Percentiles rank a stretch among this genome's conserved stretches.
Evolutionary conservation across 2,113 vertebrate genomes (phyloP).

Genomic region (Suncus etruscus): DNA sequence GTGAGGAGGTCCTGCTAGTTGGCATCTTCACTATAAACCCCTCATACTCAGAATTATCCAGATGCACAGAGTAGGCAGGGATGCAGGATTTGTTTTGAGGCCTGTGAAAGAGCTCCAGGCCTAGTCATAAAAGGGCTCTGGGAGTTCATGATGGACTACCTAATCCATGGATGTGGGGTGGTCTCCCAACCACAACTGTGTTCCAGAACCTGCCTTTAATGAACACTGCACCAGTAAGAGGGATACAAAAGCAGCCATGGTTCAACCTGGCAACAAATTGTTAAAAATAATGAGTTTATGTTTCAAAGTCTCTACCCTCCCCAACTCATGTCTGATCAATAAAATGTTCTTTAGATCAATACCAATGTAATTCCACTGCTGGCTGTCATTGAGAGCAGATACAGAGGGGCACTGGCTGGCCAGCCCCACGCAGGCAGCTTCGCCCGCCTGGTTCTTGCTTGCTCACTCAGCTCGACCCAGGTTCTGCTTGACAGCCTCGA

Average conservation of each 20-base stretch:
- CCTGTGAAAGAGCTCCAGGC: neutral
- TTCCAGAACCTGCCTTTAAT: neutral
- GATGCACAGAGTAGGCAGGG: rapidly evolving
- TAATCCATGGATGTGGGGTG: neutral
- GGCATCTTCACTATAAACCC: neutral
- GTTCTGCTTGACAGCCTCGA: constrained; percentile 64
- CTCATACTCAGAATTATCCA: neutral
- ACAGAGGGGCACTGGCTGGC: constrained; percentile 53
- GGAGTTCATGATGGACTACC: neutral
- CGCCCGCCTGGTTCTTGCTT: too few species aligned
- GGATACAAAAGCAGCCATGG: constrained; percentile 27
- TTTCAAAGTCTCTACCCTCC: constrained; percentile 80
- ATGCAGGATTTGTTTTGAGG: neutral
- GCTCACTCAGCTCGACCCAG: constrained; percentile 24
- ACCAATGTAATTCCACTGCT: constrained; percentile 84
- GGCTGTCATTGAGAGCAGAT: constrained; percentile 80
- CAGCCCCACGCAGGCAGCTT: neutral
- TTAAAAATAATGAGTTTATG: constrained; percentile 81
- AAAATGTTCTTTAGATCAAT: constrained; percentile 86
- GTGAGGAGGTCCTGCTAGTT: rapidly evolving
- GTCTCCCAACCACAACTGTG: neutral
- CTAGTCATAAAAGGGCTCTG: neutral
- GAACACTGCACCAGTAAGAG: neutral
- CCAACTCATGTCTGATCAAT: constrained; percentile 85
- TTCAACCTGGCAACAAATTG: constrained; percentile 75